A percentile compares a stretch with the other conserved stretches of the same genome.
phyloP scores from a whole-genome alignment of 2,113 vertebrate species.

The Macaca nemestrina region DNA sequence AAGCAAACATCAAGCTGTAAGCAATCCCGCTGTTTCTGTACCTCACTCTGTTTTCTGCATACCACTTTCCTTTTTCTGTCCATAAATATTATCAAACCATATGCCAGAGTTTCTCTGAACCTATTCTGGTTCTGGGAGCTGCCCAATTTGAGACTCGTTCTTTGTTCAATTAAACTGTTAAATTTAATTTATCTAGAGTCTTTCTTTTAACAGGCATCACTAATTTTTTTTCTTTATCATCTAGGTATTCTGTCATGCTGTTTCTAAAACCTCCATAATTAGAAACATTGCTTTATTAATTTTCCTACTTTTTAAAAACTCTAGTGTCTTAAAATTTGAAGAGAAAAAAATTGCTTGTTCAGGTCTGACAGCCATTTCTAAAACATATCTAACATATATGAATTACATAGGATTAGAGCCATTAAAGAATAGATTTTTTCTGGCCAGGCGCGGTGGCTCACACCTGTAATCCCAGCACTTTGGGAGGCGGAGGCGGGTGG shows the following conservation, averaged over 20 bases:
- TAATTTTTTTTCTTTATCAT: not conserved
- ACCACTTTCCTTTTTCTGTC: not conserved
- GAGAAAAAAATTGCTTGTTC: not conserved
- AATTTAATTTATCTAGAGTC: not conserved
- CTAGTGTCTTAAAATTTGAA: constrained; percentile 27
- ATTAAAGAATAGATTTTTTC: not conserved
- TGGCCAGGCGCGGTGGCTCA: too few relatives aligned
- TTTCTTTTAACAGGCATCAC: not conserved
- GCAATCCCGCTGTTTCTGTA: not conserved
- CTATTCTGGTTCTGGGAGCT: not conserved
- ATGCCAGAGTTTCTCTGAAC: not conserved
- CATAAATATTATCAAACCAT: not conserved
- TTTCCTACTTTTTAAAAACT: not conserved
- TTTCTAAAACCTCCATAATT: not conserved
- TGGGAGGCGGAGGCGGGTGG: too few relatives aligned
- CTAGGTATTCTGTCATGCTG: not conserved
- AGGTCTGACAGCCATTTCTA: not conserved
- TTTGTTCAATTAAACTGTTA: not conserved
- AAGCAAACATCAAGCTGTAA: not conserved
- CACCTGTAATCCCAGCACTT: too few relatives aligned
- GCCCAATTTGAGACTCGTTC: not conserved
- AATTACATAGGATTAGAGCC: not conserved
- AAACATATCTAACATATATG: not conserved
- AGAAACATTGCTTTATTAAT: constrained; percentile 23
- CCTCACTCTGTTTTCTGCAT: not conserved